Percentiles rank a stretch among this genome's conserved stretches.
These are phyloP conservation scores for Alcedo quadribrachys DNA, from an alignment of 2,797 vertebrate species.

Conservation along the genomic window DNA sequence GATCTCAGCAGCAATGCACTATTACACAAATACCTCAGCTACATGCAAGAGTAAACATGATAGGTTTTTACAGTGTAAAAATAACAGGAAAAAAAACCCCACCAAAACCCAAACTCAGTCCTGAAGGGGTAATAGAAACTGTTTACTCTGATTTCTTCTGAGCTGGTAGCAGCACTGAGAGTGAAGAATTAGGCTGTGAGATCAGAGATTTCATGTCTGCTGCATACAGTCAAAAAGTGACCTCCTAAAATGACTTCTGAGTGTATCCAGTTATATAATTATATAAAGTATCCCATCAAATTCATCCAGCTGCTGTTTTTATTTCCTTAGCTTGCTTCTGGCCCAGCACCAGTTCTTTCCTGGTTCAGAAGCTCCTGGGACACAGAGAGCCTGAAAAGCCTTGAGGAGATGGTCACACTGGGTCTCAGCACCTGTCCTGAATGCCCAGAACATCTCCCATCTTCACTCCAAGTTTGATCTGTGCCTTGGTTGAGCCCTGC, in stretches of 20 bases:
- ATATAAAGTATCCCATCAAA: not conserved
- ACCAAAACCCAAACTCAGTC: not conserved
- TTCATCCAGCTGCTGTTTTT: not conserved
- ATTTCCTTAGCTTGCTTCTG: not conserved
- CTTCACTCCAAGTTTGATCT: not conserved
- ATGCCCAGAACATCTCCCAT: not conserved
- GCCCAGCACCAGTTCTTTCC: not conserved
- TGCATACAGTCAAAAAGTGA: not conserved
- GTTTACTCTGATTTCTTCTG: not conserved
- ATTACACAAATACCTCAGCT: not conserved
- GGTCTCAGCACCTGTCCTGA: not conserved
- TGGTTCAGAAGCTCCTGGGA: not conserved
- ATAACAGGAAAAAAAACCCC: not conserved
- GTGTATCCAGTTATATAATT: not conserved
- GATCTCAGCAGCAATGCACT: not conserved
- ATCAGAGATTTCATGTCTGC: not conserved
- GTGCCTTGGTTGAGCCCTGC: not conserved
- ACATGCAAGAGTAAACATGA: not conserved
- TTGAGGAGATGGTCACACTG: not conserved
- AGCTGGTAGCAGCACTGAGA: not conserved
- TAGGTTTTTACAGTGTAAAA: not conserved
- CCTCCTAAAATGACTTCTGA: not conserved
- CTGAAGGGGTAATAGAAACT: not conserved
- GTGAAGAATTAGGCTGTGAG: not conserved
- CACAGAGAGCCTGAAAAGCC: not conserved